Evolutionary conservation across 2,797 vertebrate genomes (phyloP).

Genomic region (Muraenolepis orangiensis): DNA sequence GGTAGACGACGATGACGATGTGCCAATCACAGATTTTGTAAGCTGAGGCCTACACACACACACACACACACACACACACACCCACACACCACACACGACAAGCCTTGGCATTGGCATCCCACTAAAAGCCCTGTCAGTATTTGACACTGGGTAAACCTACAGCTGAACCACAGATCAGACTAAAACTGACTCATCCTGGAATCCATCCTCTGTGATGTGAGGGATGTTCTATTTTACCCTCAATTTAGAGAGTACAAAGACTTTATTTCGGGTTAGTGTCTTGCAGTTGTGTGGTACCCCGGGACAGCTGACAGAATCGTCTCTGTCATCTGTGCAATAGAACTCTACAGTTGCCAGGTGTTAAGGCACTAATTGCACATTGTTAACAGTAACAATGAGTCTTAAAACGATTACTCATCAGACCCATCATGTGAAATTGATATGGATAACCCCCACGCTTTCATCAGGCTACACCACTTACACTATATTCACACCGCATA

Average conservation of each 20-base stretch:
- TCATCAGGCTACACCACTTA: not conserved
- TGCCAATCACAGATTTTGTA: constrained; percentile 93
- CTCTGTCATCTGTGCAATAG: not conserved
- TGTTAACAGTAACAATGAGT: not conserved
- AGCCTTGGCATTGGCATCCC: not conserved
- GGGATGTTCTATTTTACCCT: not conserved
- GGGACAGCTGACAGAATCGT: not conserved
- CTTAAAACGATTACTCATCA: not conserved
- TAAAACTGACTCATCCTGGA: not conserved
- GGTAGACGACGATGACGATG: constrained; percentile 86
- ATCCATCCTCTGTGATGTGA: not conserved
- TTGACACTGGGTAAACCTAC: not conserved
- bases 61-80: not conserved
- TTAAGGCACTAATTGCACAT: not conserved
- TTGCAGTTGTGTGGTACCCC: not conserved
- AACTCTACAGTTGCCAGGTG: not conserved
- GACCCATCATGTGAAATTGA: not conserved
- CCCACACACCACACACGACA: not conserved
- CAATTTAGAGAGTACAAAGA: not conserved
- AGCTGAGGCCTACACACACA: constrained; percentile 53
- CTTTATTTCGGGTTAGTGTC: not conserved
- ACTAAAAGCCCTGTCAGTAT: not conserved
- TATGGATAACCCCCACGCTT: not conserved
- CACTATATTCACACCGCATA: not conserved
- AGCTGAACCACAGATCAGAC: constrained; percentile 6